A percentile compares a stretch with the other conserved stretches of the same genome.
phyloP scores from a whole-genome alignment of 2,888 invertebrate species.

The Thecophora atra region DNA sequence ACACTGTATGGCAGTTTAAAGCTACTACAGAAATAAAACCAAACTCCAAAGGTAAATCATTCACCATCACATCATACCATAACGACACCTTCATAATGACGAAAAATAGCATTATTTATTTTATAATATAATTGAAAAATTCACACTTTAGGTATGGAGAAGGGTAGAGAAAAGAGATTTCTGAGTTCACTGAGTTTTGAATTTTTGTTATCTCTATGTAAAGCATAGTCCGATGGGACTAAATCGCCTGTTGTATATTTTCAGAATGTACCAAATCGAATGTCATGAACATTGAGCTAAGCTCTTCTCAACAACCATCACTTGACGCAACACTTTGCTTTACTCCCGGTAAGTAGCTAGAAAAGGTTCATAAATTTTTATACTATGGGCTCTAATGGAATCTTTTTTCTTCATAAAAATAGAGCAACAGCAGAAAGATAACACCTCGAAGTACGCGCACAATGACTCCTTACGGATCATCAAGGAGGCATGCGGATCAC shows the following conservation, averaged over 20 bases:
- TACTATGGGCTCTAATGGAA: too few relatives aligned
- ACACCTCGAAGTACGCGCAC: background rate
- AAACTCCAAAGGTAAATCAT: slow-evolving; percentile 53
- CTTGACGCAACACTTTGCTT: slow-evolving; percentile 59
- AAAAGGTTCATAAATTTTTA: background rate
- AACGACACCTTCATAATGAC: background rate
- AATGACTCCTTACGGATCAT: slow-evolving; percentile 59
- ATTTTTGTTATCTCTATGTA: background rate
- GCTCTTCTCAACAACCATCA: slow-evolving; percentile 56
- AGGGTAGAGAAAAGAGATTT: background rate
- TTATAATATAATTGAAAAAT: background rate
- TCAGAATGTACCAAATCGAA: slow-evolving; percentile 63
- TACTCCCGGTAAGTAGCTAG: slow-evolving; percentile 41
- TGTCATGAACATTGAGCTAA: slow-evolving; percentile 64
- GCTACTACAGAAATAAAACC: slow-evolving; percentile 53
- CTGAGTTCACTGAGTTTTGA: background rate
- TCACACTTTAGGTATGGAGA: background rate
- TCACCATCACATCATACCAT: background rate
- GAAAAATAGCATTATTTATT: background rate
- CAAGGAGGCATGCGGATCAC: slow-evolving; percentile 63
- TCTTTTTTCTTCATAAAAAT: background rate
- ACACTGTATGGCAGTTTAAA: slow-evolving; percentile 61
- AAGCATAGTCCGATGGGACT: background rate
- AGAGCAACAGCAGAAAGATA: background rate
- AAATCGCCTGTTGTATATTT: slow-evolving; percentile 21